Evolutionary conservation across 2,797 vertebrate genomes (phyloP).

Genomic region (Trachops cirrhosus): DNA sequence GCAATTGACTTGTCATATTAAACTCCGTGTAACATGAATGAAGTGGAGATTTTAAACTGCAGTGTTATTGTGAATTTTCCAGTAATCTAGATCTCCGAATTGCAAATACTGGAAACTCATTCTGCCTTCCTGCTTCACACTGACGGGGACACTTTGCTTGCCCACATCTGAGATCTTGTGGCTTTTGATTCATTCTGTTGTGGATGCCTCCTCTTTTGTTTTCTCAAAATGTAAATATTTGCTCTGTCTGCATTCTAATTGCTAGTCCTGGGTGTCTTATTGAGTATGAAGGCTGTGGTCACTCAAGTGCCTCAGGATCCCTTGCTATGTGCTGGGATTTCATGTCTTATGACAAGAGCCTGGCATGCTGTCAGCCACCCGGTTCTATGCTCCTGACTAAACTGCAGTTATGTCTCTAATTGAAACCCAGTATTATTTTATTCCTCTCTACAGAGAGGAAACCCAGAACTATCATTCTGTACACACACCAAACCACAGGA

Average conservation of each 20-base stretch:
- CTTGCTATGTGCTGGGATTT: constrained; percentile 68
- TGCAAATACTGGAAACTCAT: constrained; percentile 73
- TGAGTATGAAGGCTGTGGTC: constrained; percentile 70
- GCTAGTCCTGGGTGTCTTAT: constrained; percentile 71
- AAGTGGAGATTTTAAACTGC: constrained; percentile 5
- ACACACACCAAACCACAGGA: constrained; percentile 80
- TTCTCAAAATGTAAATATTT: constrained; percentile 81
- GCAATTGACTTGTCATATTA: neutral
- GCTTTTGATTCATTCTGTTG: constrained; percentile 77
- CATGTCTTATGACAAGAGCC: constrained; percentile 74
- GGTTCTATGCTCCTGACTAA: constrained; percentile 66
- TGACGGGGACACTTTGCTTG: constrained; percentile 59
- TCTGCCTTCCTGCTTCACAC: constrained; percentile 70
- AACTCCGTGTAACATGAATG: neutral
- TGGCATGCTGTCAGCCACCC: constrained; percentile 59
- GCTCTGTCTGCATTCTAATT: constrained; percentile 80
- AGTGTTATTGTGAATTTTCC: constrained; percentile 61
- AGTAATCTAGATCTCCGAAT: constrained; percentile 68
- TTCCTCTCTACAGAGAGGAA: constrained; percentile 76
- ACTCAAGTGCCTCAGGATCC: constrained; percentile 64
- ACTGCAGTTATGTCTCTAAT: constrained; percentile 77
- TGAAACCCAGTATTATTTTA: constrained; percentile 78
- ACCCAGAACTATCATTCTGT: constrained; percentile 77
- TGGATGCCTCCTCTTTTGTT: constrained; percentile 70
- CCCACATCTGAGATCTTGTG: constrained; percentile 77